phyloP scores from a whole-genome alignment of 2,113 vertebrate genomes.

The Equus quagga region DNA sequence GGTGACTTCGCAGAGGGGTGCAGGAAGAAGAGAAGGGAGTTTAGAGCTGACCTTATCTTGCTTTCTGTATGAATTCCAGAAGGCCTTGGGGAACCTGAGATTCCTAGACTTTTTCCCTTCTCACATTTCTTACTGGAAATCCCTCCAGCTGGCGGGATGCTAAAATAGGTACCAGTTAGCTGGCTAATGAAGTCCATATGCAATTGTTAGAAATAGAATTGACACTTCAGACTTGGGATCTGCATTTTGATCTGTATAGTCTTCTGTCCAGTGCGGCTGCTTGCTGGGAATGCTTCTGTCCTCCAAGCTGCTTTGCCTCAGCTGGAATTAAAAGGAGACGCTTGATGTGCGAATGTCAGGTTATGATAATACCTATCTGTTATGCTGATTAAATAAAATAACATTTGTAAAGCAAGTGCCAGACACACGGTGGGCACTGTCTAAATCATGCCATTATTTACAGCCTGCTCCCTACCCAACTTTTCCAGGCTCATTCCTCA shows the following conservation, averaged over 20 bases:
- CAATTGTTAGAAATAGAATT: conserved; percentile 83
- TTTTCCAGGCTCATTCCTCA: conserved; percentile 34
- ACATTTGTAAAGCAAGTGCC: conserved; percentile 72
- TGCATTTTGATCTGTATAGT: conserved; percentile 62
- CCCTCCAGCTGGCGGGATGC: conserved; percentile 86
- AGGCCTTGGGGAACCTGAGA: conserved; percentile 80
- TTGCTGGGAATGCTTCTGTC: conserved; percentile 70
- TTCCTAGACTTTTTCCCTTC: conserved; percentile 83
- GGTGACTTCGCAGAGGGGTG: neutral
- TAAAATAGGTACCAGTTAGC: conserved; percentile 82
- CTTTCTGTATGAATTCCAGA: conserved; percentile 81
- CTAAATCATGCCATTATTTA: conserved; percentile 47
- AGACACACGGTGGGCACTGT: conserved; percentile 62
- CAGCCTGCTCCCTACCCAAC: neutral
- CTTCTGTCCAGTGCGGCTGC: conserved; percentile 24
- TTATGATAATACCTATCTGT: conserved; percentile 78
- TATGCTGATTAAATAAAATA: conserved; percentile 78
- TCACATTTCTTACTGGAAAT: conserved; percentile 88
- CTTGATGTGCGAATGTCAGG: conserved; percentile 78
- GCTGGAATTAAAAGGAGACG: conserved; percentile 69
- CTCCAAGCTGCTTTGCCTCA: conserved; percentile 42
- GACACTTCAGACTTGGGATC: conserved; percentile 77
- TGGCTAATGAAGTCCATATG: conserved; percentile 86
- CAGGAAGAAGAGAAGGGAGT: conserved; percentile 74
- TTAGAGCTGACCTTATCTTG: conserved; percentile 72